Base-by-base conservation (phyloP, 2,888 invertebrate genomes). In the Chelonus formosanus region DNA sequence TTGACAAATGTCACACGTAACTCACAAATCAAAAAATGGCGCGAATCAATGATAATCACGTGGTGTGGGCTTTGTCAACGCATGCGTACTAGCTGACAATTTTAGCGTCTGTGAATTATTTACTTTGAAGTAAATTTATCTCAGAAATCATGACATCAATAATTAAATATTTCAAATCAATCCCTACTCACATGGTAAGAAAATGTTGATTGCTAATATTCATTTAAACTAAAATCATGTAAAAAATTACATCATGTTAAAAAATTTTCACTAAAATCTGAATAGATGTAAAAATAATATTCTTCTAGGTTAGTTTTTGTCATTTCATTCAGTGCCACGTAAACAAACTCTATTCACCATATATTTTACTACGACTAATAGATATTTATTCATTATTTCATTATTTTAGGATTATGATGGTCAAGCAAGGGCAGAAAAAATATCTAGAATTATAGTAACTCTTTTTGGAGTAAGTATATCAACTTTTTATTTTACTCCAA, bases 371-470 rank as follows among this genome's bases (percentile, higher is more conserved):
- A 2, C 20, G 20, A 55, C 20, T 20, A 20, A 20, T 20, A 2
- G 20, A 47, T 55, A 7, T 31, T 20, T 40, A 4, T 36, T 54
- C 5, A 7, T 8, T 6, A 31, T 3, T 50, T n/a, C 50, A 64
- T 70, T 67, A 48, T 74, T 75, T 74, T 73, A 92, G 93, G 96
- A 97, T 81, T 97, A 92, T 84, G 95, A 93, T 68, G 96, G 96
- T 0, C 96, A 97, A 85, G 91, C 91, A 8, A 91, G 90, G 82
- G 96, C 97, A 1, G 97, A 97, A 84, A 93, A 91, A 80, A 85
- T 94, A 63, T 97, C 95, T 54, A 89, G 97, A 79, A 90, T 94
- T 8, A 96, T 97, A 63, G 95, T 97, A 68, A 91, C 95, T 6
- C 82, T 96, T 53, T 97, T 96, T 86, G 96, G 96, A 68, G 93